These are phyloP conservation scores for Metacarcinus magister DNA, from an alignment of 2,888 invertebrate genomes.

Conservation along the genomic window DNA sequence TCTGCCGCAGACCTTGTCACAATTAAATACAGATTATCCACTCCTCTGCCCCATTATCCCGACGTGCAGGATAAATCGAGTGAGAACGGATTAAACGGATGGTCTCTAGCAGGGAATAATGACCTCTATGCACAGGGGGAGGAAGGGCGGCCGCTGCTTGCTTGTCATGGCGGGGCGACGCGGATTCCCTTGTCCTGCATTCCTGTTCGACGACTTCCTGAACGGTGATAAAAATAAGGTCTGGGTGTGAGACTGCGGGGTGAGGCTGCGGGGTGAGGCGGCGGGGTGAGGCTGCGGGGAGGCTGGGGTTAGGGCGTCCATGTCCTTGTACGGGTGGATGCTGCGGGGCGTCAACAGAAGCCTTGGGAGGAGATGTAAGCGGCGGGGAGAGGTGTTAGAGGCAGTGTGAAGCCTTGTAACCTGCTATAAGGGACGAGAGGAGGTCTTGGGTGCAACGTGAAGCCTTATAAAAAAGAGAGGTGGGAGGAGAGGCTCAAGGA, in stretches of 20 bases:
- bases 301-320: background rate
- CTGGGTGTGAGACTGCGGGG: background rate
- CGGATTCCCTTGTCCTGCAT: conserved; percentile 48
- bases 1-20: conserved; percentile 77
- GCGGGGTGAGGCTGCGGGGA: background rate
- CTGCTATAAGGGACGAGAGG: too few species aligned
- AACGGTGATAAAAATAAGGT: conserved; percentile 28
- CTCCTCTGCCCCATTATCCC: conserved; percentile 75
- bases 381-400: too few species aligned
- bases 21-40: conserved; percentile 80
- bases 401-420: too few species aligned
- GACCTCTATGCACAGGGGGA: background rate
- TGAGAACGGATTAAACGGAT: conserved; percentile 64
- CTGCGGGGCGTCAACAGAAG: background rate
- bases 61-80: conserved; percentile 73
- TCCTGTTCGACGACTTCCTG: conserved; percentile 63
- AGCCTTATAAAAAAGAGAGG: too few species aligned
- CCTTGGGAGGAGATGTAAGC: too few species aligned
- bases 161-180: conserved; percentile 37
- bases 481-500: too few species aligned
- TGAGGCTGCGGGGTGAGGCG: background rate
- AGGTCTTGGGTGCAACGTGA: too few species aligned
- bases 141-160: background rate
- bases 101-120: conserved; percentile 39
- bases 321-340: background rate